Percentiles rank a stretch among this genome's conserved stretches.
phyloP scores from a whole-genome alignment of 2,888 invertebrate genomes.

The Zeuzera pyrina region DNA sequence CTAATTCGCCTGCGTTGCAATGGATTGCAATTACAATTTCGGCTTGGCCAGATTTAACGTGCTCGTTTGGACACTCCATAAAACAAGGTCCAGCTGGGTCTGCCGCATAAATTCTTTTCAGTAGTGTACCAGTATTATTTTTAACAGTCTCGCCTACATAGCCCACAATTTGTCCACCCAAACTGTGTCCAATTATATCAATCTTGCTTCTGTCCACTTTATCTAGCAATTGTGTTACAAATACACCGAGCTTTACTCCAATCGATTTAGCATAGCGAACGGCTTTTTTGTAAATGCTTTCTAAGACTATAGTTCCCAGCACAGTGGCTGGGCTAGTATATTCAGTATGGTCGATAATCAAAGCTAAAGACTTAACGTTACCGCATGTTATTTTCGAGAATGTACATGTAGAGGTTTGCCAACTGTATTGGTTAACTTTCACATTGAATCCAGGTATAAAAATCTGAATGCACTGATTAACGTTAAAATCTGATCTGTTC shows the following conservation, averaged over 20 bases:
- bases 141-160: not conserved
- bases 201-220: not conserved
- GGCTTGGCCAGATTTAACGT: not conserved
- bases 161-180: not conserved
- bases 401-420: not conserved
- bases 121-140: not conserved
- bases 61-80: not conserved
- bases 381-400: not conserved
- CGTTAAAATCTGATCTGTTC: not conserved
- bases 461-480: not conserved
- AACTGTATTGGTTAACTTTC: too few species aligned
- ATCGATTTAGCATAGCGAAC: not conserved
- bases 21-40: not conserved
- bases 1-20: not conserved
- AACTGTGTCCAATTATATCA: not conserved
- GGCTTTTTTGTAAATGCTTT: not conserved
- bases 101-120: not conserved
- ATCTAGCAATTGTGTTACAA: not conserved
- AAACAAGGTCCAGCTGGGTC: conserved; percentile 1
- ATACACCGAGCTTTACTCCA: not conserved
- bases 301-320: not conserved
- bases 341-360: not conserved
- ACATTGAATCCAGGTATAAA: not conserved
- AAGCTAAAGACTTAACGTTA: not conserved
- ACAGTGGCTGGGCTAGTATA: not conserved